Evolutionary conservation across 2,113 vertebrate species (phyloP).

Genomic region (Tympanuchus pallidicinctus): DNA sequence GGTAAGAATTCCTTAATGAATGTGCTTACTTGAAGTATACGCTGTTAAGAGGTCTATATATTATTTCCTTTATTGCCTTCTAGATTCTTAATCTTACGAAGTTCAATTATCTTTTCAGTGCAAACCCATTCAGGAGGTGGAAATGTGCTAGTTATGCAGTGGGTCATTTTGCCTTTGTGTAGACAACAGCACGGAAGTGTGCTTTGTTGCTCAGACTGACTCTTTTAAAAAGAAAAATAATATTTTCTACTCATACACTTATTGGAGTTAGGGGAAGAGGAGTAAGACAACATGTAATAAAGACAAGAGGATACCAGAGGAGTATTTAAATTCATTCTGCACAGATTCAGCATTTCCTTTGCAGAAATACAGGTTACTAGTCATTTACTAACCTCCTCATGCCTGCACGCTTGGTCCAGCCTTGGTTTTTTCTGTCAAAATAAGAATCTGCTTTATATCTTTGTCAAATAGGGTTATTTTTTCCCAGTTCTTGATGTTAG

Average conservation of each 20-base stretch:
- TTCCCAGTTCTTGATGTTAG: neutral
- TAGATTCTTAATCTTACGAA: neutral
- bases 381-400: neutral
- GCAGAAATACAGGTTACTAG: neutral
- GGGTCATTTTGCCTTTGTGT: neutral
- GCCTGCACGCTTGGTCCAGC: neutral
- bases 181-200: neutral
- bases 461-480: fast-evolving
- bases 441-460: neutral
- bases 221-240: neutral
- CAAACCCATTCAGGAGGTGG: neutral
- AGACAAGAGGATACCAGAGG: neutral
- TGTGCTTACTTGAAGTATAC: neutral
- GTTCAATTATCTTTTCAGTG: neutral
- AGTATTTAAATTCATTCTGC: neutral
- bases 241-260: neutral
- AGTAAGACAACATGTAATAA: neutral
- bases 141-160: neutral
- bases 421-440: neutral
- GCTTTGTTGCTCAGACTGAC: neutral
- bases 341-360: neutral
- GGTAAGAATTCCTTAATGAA: neutral
- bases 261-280: neutral
- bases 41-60: neutral
- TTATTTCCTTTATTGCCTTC: neutral